Conservation (phyloP, 2,888 invertebrate species). For the Tubiluchus corallicola region DNA sequence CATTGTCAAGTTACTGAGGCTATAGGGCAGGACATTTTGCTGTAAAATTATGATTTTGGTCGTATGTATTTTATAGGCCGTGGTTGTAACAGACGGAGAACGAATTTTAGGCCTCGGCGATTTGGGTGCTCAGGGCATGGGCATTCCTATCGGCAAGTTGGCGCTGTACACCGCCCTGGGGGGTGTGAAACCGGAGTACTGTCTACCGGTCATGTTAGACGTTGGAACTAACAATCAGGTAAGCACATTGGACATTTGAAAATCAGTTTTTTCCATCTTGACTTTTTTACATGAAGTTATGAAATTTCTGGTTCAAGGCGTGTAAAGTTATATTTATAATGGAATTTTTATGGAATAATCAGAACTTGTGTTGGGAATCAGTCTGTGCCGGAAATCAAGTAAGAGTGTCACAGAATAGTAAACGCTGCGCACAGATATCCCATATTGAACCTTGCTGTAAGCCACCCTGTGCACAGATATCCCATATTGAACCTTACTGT, state of each 20-base stretch:
- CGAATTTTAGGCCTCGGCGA: conserved; percentile 93
- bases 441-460: no score
- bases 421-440: no score
- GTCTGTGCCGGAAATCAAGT: no score
- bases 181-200: conserved; percentile 84
- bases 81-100: conserved; percentile 92
- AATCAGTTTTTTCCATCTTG: no score
- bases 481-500: no score
- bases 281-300: no score
- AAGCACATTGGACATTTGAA: conserved; percentile 29
- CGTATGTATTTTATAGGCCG: conserved; percentile 37
- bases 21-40: background rate
- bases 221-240: conserved; percentile 80
- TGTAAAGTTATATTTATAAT: no score
- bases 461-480: no score
- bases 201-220: conserved; percentile 80
- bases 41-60: background rate
- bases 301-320: no score
- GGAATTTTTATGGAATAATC: no score
- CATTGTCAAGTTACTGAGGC: background rate
- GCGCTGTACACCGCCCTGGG: conserved; percentile 91
- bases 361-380: no score
- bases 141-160: conserved; percentile 93
- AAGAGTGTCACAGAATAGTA: no score
- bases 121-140: conserved; percentile 93